Percentiles rank a stretch among this genome's conserved stretches.
These are phyloP conservation scores for Trichacis sp. DNA, from an alignment of 2,888 invertebrate genomes.

Conservation along the genomic window DNA sequence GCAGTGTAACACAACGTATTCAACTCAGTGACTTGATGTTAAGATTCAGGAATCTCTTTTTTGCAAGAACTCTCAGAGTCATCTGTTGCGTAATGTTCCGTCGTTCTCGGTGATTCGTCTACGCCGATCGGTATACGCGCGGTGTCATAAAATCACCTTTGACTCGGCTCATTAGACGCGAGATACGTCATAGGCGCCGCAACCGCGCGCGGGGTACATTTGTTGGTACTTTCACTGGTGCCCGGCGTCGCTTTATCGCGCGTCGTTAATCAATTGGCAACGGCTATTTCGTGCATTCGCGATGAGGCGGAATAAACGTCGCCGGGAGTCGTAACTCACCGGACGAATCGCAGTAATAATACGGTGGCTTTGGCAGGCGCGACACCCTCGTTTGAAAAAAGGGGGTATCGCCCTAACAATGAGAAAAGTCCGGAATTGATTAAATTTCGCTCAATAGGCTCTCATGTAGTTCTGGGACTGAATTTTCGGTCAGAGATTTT, in stretches of 20 bases:
- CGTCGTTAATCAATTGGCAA: constrained; percentile 43
- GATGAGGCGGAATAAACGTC: constrained; percentile 35
- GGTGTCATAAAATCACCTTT: constrained; percentile 22
- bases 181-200: constrained; percentile 24
- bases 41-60: too few species aligned
- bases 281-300: constrained; percentile 42
- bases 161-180: constrained; percentile 28
- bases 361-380: constrained; percentile 25
- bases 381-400: constrained; percentile 20
- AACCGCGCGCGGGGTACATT: constrained; percentile 11
- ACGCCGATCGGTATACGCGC: not conserved
- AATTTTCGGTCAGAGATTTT: too few species aligned
- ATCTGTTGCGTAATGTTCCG: too few species aligned
- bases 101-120: too few species aligned
- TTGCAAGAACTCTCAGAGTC: too few species aligned
- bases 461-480: too few species aligned
- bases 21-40: too few species aligned
- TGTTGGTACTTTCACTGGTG: constrained; percentile 31
- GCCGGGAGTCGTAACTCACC: constrained; percentile 20
- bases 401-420: not conserved
- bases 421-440: too few species aligned
- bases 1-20: too few species aligned
- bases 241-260: constrained; percentile 31
- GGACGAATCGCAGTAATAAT: constrained; percentile 27
- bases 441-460: too few species aligned